Conservation (phyloP, 2,113 vertebrate species). For the Leucoraja erinaceus region DNA sequence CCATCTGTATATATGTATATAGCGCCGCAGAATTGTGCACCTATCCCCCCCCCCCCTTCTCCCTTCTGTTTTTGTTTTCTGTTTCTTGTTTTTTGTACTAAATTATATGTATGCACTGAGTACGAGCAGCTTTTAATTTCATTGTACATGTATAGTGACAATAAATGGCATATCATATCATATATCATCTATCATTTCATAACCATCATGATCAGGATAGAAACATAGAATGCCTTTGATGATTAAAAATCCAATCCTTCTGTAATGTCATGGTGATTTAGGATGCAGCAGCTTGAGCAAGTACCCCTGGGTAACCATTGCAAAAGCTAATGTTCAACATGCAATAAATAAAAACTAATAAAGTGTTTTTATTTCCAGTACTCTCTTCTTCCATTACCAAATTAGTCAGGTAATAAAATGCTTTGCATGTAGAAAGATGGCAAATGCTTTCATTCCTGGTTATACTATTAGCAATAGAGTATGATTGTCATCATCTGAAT, state of each 20-base stretch:
- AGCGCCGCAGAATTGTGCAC: too few relatives aligned
- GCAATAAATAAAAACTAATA: neutral
- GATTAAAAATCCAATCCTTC: neutral
- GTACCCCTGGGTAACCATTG: neutral
- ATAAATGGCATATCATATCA: too few relatives aligned
- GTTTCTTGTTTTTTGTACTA: too few relatives aligned
- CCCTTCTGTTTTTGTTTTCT: too few relatives aligned
- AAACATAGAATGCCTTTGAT: neutral
- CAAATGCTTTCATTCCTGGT: neutral
- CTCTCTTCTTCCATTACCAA: neutral
- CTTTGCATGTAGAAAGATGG: neutral
- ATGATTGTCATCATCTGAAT: neutral
- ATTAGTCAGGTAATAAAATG: slow-evolving; percentile 21
- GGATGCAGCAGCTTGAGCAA: neutral
- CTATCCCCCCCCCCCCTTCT: too few relatives aligned
- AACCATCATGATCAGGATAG: neutral
- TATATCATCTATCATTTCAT: too few relatives aligned
- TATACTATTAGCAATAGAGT: neutral
- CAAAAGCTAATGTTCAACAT: slow-evolving; percentile 2
- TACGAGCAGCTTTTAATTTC: too few relatives aligned
- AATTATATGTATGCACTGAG: too few relatives aligned
- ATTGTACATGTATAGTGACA: too few relatives aligned
- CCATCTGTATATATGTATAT: too few relatives aligned
- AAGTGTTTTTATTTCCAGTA: neutral
- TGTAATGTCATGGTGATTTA: neutral